Percentiles rank a stretch among this genome's conserved stretches.
Conservation (phyloP, 2,113 vertebrate species). For the Kryptolebias marmoratus region DNA sequence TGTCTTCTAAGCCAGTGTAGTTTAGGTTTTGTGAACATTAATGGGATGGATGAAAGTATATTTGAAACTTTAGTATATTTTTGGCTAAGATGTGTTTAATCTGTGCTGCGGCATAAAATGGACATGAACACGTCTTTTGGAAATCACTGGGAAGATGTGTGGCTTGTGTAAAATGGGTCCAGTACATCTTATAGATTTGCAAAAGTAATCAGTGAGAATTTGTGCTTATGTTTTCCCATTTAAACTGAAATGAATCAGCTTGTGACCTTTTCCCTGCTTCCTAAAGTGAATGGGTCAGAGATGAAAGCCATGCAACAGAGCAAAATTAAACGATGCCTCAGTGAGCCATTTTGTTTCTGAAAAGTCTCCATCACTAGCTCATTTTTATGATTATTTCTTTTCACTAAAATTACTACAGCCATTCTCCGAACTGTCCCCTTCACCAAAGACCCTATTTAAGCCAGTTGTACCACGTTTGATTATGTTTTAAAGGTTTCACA, state of each 20-base stretch:
- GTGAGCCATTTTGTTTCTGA: conserved; percentile 2
- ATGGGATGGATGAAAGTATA: background rate
- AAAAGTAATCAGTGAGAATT: background rate
- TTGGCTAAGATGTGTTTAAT: background rate
- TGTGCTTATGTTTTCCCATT: background rate
- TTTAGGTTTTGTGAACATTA: background rate
- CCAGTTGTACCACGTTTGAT: background rate
- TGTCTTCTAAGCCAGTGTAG: background rate
- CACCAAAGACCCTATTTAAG: background rate
- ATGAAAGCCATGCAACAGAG: background rate
- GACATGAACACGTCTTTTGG: background rate
- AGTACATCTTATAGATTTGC: background rate
- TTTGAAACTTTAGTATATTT: background rate
- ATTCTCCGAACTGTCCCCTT: background rate
- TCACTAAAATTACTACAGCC: background rate
- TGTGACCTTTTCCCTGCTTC: background rate
- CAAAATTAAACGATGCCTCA: background rate
- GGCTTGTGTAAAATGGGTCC: background rate
- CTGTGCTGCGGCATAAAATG: background rate
- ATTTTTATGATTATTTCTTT: background rate
- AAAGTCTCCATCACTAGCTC: background rate
- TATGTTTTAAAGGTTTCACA: conserved; percentile 9
- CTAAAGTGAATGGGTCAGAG: background rate
- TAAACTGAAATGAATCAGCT: background rate
- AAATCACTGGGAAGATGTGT: background rate